A percentile compares a stretch with the other conserved stretches of the same genome.
These are phyloP conservation scores for Eospalax fontanierii DNA, from an alignment of 2,797 vertebrate species.

Conservation along the genomic window DNA sequence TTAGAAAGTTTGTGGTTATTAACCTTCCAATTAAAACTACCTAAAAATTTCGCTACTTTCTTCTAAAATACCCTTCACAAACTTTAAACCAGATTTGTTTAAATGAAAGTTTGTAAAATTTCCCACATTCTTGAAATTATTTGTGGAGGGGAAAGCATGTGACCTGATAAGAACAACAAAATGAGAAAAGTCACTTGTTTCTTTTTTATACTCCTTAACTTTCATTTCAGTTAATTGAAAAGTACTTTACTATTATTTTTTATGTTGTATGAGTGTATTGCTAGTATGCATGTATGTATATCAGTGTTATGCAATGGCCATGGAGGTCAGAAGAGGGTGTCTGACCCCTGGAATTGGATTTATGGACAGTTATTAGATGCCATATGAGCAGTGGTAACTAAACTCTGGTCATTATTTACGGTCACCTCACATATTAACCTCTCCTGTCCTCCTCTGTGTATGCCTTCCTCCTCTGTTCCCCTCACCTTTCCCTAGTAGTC, in stretches of 20 bases:
- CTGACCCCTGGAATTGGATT: too few relatives aligned
- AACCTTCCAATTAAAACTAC: neutral
- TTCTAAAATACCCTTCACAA: neutral
- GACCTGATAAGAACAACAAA: neutral
- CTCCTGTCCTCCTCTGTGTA: neutral
- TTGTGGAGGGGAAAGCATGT: neutral
- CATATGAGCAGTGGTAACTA: too few relatives aligned
- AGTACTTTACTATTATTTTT: neutral
- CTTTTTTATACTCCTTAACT: neutral
- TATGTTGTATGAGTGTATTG: neutral
- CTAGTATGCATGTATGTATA: too few relatives aligned
- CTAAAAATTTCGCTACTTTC: neutral
- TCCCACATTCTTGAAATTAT: neutral
- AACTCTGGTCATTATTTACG: too few relatives aligned
- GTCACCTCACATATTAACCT: neutral
- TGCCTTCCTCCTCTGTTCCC: too few relatives aligned
- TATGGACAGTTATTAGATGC: too few relatives aligned
- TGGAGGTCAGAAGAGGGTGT: too few relatives aligned
- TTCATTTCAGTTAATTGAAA: neutral
- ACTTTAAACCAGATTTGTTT: slow-evolving; percentile 19
- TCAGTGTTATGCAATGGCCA: too few relatives aligned
- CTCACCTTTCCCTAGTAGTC: neutral
- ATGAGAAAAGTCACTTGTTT: neutral
- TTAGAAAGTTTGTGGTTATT: neutral
- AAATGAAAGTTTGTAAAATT: neutral